Base-by-base conservation (phyloP, 1,140 invertebrate species). In the Ceratina australensis region DNA sequence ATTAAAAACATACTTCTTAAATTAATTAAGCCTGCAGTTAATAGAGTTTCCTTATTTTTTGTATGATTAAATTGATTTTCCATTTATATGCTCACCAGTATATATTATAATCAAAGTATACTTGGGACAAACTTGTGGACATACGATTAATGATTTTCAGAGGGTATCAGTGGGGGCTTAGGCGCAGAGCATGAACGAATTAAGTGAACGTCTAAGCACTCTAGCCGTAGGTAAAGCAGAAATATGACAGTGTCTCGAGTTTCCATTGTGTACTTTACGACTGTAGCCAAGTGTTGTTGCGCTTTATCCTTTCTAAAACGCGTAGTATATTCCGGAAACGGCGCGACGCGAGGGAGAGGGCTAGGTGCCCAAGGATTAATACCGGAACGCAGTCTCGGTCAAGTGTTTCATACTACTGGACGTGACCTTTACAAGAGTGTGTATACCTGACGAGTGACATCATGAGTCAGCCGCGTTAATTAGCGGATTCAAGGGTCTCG, bases 381-480 rank as follows among this genome's bases (percentile, higher is more conserved):
- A 72, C 64, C 49, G 47, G 16, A 33, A 12, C 52, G 33, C 13
- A 22, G 64, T 79, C 22, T 72, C 71, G 79, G 65, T 54, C 22
- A 78, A 80, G 54, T 78, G 49, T 60, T 69, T 73, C 59, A 72
- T 33, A 63, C 18, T 47, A 26, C 52, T 78, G 71, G 75, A 82
- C 79, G 76, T 60, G 72, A 82, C 42, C 57, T 72, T 84, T 61
- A 68, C 18, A 66, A 85, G 59, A 81, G 54, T 8, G 64, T 69
- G 64, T 69, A 33, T 78, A 79, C 68, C 64, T 59, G 63, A 80
- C 61, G 69, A 68, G 52, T 84, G 75, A 81, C 75, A 68, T 81
- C 65, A 22, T 72, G 83, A 82, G 50, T 82, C 73, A 75, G 63
- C 82, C 68, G 33, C 71, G 71, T 85, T 85, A 84, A 85, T 85